Evolutionary conservation across 2,888 invertebrate genomes (phyloP), one percentile per base, ranked within the genome.

Genomic region (Syrista parreyssii): DNA sequence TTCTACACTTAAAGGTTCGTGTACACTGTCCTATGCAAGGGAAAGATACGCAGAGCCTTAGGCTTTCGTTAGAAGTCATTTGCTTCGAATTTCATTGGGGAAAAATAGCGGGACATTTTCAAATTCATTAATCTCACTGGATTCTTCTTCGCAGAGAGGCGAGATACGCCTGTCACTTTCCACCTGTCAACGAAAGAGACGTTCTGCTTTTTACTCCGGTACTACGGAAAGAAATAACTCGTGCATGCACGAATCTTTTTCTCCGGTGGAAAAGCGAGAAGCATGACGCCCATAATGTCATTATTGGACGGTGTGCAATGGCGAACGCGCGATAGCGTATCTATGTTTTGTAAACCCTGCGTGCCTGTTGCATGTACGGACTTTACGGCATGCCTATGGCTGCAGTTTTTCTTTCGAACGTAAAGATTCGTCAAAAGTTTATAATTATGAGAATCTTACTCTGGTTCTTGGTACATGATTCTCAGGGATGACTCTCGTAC

Each of bases 261-360:
- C 55, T 55, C 23, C 23, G 55, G 9, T 71, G 32, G 71, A 71
- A 33, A 71, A 31, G 71, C 71, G 31, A 71, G 71, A 31, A 71
- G 32, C 71, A 71, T 33, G 55, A 71, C 71, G 71, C 32, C 33
- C 71, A 33, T 71, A 71, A 71, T 71, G 31, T 33, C 71, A 71
- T 32, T 71, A 33, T 74, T 77, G 68, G 77, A 75, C 75, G 73
- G 72, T 75, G 73, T 73, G 40, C 68, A 77, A 78, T 68, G 34
- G 73, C 74, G 75, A 31, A 75, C 31, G 36, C 35, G 76, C 81
- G 84, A 85, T 85, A 84, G 78, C 80, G 82, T 85, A 85, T 84
- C 84, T 84, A 68, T 84, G 83, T 84, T 85, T 85, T 82, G 82
- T 79, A 83, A 84, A 81, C 78, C 30, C 78, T 71, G 71, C 33